phyloP scores from a whole-genome alignment of 2,888 invertebrate genomes.

The Rhaphigaster nebulosa region DNA sequence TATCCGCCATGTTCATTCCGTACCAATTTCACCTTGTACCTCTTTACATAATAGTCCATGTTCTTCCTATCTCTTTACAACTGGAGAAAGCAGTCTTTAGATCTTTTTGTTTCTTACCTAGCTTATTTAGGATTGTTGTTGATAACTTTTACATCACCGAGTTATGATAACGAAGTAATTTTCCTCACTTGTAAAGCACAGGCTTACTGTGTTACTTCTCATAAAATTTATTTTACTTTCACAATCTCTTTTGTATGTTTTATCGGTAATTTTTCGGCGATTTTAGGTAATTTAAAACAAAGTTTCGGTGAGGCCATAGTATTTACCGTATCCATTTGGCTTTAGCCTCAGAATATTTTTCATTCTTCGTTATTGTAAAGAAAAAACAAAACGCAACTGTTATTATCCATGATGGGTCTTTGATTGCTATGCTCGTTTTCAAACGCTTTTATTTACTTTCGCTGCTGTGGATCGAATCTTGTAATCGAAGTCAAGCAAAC shows the following conservation, averaged over 20 bases:
- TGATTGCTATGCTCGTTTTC: no score
- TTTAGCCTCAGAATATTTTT: no score
- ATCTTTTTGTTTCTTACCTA: neutral
- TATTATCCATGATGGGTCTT: no score
- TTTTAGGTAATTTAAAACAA: no score
- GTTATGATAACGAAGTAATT: neutral
- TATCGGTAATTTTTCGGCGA: no score
- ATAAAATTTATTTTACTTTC: neutral
- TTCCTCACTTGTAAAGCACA: neutral
- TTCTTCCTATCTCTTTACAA: neutral
- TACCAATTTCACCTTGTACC: neutral
- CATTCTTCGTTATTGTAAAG: no score
- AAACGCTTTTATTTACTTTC: no score
- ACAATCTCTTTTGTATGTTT: neutral
- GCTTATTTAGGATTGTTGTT: neutral
- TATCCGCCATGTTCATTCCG: neutral
- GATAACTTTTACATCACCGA: neutral
- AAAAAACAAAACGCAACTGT: no score
- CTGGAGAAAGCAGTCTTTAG: slow-evolving; percentile 3
- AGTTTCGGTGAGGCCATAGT: no score
- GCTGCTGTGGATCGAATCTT: no score
- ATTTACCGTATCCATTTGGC: no score
- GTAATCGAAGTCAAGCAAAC: no score
- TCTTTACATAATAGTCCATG: neutral
- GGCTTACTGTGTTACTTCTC: neutral